Evolutionary conservation across 2,888 invertebrate species (phyloP), one percentile per base, ranked within the genome.

Genomic region (Amphipyra tragopoginis): DNA sequence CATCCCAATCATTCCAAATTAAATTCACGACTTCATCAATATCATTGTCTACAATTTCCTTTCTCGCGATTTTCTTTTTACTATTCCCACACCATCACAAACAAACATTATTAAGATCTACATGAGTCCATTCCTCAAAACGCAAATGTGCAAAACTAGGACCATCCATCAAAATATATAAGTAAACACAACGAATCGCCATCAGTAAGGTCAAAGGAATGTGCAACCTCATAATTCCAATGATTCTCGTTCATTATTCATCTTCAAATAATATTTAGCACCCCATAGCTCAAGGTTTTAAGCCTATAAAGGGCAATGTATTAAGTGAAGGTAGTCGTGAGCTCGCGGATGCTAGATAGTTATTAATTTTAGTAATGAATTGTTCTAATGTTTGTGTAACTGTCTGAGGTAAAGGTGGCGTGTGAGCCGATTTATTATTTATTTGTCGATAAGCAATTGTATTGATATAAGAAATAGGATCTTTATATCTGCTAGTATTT

Each of bases 201-300:
- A 77, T 75, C 70, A 79, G 63, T 72, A 77, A 86, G 91, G 89
- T 88, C 85, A 88, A 84, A 89, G 86, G 92, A 93, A 91, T 92
- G 90, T 91, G 93, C 93, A 90, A 83, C 90, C 89, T 93, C 93
- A 93, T 89, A 90, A 90, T 90, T 88, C 91, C 89, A 88, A 86
- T 87, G 90, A 90, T 88, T 92, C 85, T 79, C 74, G 75, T 87
- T 87, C 92, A 93, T 94, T 92, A 93, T 84, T 94, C 93, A 93
- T 91, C 90, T 89, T 93, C 91, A 89, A 90, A 91, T 90, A 92
- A 92, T 92, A 92, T 90, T 93, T 93, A 92, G 90, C 93, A 92
- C 93, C 92, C 93, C 86, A 92, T 93, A 88, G 91, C 89, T 92
- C 89, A 88, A 82, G 83, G 84, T 84, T 86, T 86, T 84, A 87